Evolutionary conservation across 2,797 vertebrate genomes (phyloP).

Genomic region (Callimico goeldii): DNA sequence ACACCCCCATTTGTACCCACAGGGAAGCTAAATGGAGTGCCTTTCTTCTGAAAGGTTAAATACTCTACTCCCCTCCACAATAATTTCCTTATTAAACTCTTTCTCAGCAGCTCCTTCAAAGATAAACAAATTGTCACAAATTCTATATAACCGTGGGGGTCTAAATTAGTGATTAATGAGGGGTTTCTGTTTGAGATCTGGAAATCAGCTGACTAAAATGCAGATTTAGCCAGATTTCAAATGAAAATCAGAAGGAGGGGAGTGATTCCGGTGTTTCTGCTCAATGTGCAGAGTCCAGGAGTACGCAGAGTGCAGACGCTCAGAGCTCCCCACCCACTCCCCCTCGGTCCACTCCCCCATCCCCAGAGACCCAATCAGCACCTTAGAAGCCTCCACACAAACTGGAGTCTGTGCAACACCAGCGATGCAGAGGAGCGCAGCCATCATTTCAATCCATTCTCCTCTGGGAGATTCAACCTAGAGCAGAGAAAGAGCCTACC

Average conservation of each 20-base stretch:
- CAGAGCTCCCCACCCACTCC: accelerated
- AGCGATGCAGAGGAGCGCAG: neutral
- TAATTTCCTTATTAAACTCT: slow-evolving; percentile 41
- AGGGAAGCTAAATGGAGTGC: neutral
- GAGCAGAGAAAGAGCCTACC: neutral
- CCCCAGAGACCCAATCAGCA: neutral
- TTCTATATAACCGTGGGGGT: slow-evolving; percentile 16
- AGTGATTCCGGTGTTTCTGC: neutral
- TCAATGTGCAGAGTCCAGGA: neutral
- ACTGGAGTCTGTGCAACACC: neutral
- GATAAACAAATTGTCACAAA: slow-evolving; percentile 62
- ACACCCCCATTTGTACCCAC: neutral
- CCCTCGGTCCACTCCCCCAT: neutral
- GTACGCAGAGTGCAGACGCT: accelerated
- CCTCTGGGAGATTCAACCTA: neutral
- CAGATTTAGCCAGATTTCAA: neutral
- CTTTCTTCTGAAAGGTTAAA: slow-evolving; percentile 25
- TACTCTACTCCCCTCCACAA: neutral
- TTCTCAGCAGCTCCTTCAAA: slow-evolving; percentile 38
- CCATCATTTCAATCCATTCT: neutral
- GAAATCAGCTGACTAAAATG: slow-evolving; percentile 1
- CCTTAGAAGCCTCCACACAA: neutral
- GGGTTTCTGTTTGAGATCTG: slow-evolving; percentile 14
- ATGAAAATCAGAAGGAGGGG: neutral
- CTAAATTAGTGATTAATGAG: slow-evolving; percentile 63